These are phyloP conservation scores for Scolopax bukidnonensis DNA, from an alignment of 2,797 vertebrate genomes.

Conservation along the genomic window DNA sequence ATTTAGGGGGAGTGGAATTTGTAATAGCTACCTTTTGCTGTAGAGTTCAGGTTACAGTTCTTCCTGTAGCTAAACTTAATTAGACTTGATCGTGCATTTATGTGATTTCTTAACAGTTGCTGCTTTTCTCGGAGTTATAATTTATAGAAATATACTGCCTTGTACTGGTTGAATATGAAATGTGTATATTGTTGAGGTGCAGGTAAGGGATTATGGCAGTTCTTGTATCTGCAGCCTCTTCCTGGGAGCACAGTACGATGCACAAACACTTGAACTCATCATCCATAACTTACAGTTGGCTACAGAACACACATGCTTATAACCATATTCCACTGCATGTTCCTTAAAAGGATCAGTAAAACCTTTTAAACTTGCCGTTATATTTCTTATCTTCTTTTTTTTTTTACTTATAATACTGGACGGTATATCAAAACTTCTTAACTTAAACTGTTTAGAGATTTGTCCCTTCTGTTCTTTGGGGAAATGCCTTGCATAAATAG, in stretches of 20 bases:
- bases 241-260: neutral
- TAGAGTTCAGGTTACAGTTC: neutral
- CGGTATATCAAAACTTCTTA: neutral
- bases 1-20: neutral
- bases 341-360: neutral
- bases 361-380: neutral
- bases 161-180: neutral
- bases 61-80: neutral
- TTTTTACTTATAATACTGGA: neutral
- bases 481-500: neutral
- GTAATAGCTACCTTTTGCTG: neutral
- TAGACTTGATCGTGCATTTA: neutral
- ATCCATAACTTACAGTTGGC: neutral
- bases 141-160: neutral
- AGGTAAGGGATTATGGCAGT: neutral
- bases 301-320: neutral
- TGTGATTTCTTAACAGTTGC: neutral
- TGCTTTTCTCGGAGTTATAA: neutral
- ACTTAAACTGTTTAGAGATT: neutral
- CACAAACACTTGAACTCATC: neutral
- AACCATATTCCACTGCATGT: neutral
- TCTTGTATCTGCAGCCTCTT: neutral
- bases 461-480: neutral
- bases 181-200: neutral
- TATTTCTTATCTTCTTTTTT: neutral